Evolutionary conservation across 2,888 invertebrate species (phyloP), one percentile per base, ranked within the genome.

Genomic region (Thalpophila matura): DNA sequence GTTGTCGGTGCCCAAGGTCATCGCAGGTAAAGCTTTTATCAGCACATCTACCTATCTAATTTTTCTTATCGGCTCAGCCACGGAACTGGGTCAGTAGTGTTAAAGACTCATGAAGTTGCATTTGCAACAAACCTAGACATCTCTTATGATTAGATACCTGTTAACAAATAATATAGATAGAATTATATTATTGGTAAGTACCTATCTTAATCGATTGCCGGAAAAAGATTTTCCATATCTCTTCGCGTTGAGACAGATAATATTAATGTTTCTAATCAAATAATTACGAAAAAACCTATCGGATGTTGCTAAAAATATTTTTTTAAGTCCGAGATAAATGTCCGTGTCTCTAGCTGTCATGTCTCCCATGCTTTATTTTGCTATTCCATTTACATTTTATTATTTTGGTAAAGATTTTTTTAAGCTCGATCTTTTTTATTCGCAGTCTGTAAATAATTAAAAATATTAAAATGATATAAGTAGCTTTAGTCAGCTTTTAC

Each of bases 21-120:
- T 78, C 82, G 81, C 87, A 89, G 87, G 89, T 89, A 88, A 86
- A 79, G 77, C 77, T 83, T 81, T 92, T 94, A 94, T 94, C 94
- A 80, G 43, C 14, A 35, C 31, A 72, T 82, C 82, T 88, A 89
- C 91, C 89, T 91, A 79, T 86, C 87, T 87, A 88, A 86, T 88
- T 89, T 91, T 71, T 84, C 84, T 93, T 94, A 94, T 94, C 93
- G 85, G 74, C 65, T 54, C 43, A 65, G 54, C 68, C 33, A 67
- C 59, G 72, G 79, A 94, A 88, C 80, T 93, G 77, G 94, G 94
- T 88, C 91, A 90, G 82, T 81, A 84, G 86, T 80, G 84, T 75
- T 79, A 77, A 60, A 81, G 60, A 62, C 65, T 69, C 65, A 75
- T 81, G 37, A 27, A 60, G 24, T 81, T 77, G 73, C 77, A 85